Evolutionary conservation across 2,888 invertebrate species (phyloP), one percentile per base, ranked within the genome.

Genomic region (Nemapogon koenigi): DNA sequence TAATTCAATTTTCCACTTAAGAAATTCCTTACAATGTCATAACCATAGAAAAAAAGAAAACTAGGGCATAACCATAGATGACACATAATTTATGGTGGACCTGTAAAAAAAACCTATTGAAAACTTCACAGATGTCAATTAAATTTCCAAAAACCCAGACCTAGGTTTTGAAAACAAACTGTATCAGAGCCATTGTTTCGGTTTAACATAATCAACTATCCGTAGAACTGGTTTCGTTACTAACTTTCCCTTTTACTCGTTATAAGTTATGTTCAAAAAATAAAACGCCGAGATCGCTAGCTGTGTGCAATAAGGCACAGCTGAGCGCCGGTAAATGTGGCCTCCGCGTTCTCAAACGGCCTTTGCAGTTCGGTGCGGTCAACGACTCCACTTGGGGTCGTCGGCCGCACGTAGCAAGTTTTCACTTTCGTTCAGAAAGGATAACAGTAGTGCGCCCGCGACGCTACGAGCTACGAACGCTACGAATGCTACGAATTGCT

Each of bases 351-450:
- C 72, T 65, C 75, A 66, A 73, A 76, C 76, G 78, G 76, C 78
- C 78, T 78, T 78, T 76, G 76, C 75, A 73, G 75, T 75, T 72
- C 63, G 71, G 68, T 52, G 63, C 75, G 76, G 78, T 75, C 76
- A 61, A 63, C 67, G 76, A 76, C 71, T 76, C 65, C 52, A 49
- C 47, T 46, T 57, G 59, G n/a, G 76, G 65, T 75, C 70, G 60
- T 56, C 66, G 73, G 69, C 73, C 75, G 52, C 68, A 67, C 65
- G 66, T 69, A 68, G 72, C 69, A 71, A 72, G 71, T 75, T 78
- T 78, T 78, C 78, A 78, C 78, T 78, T 78, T 78, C 78, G 65
- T 75, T 73, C 59, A 65, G 69, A 71, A 76, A 78, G 78, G 76
- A 78, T 78, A 78, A 76, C 76, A 71, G 76, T 76, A 72, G 65